Conservation (phyloP, 2,113 vertebrate genomes). For the Perognathus longimembris region DNA sequence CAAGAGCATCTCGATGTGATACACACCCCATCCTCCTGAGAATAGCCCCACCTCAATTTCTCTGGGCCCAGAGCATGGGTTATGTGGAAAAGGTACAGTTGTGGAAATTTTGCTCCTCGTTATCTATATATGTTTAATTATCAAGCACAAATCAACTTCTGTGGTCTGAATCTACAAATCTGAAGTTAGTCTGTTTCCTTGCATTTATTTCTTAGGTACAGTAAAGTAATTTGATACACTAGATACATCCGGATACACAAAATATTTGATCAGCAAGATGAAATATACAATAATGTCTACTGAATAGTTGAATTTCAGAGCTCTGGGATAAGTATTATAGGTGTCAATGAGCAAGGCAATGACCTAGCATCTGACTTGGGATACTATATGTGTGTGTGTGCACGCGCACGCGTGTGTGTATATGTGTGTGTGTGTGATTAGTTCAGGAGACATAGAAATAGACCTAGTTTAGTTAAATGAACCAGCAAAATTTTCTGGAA, state of each 20-base stretch:
- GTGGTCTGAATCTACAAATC: neutral
- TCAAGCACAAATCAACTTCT: neutral
- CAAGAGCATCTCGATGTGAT: constrained; percentile 85
- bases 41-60: constrained; percentile 70
- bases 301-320: neutral
- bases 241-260: too few relatives aligned
- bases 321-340: too few relatives aligned
- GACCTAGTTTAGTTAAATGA: too few relatives aligned
- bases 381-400: too few relatives aligned
- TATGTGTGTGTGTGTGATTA: too few relatives aligned
- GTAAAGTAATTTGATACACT: neutral
- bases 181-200: neutral
- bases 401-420: too few relatives aligned
- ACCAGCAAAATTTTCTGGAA: too few relatives aligned
- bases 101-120: neutral
- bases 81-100: constrained; percentile 75
- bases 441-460: too few relatives aligned
- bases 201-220: neutral
- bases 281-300: neutral
- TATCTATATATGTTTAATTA: neutral
- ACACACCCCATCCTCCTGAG: constrained; percentile 73
- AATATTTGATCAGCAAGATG: neutral
- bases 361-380: too few relatives aligned
- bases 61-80: constrained; percentile 80
- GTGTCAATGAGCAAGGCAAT: too few relatives aligned